Percentiles rank a stretch among this genome's conserved stretches.
Evolutionary conservation across 1,140 invertebrate genomes (phyloP).

Genomic region (Sesamia nonagrioides): DNA sequence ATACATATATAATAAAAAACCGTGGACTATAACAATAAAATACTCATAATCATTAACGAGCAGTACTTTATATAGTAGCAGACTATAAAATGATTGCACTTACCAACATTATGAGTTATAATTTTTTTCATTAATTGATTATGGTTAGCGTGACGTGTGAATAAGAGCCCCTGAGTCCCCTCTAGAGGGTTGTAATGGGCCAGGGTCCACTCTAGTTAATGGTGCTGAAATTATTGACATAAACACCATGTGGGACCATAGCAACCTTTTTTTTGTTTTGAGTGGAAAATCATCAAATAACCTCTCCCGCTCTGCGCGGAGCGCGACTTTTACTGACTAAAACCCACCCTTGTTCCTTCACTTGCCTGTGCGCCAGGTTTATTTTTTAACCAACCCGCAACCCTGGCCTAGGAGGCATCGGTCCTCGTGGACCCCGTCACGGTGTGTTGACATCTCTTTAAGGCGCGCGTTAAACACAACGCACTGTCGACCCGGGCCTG

Average conservation of each 20-base stretch:
- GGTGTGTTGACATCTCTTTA: too few species aligned
- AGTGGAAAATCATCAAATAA: too few species aligned
- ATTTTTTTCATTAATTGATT: constrained; percentile 10
- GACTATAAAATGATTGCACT: not conserved
- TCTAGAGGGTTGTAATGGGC: not conserved
- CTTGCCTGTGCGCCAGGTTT: too few species aligned
- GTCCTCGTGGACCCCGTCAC: too few species aligned
- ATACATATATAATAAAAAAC: not conserved
- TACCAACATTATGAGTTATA: not conserved
- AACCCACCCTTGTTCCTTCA: too few species aligned
- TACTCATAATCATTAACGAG: not conserved
- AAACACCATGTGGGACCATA: not conserved
- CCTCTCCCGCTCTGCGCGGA: too few species aligned
- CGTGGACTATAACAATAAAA: not conserved
- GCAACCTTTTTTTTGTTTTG: too few species aligned
- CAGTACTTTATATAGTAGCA: not conserved
- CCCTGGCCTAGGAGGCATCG: too few species aligned
- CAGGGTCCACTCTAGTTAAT: constrained; percentile 1
- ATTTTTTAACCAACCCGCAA: too few species aligned
- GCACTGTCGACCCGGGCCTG: too few species aligned
- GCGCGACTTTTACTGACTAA: too few species aligned
- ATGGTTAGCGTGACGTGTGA: not conserved
- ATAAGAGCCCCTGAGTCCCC: not conserved
- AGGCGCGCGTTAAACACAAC: too few species aligned
- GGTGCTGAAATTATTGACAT: constrained; percentile 1